Conservation (phyloP, 2,113 vertebrate genomes). For the Chloropsis hardwickii region DNA sequence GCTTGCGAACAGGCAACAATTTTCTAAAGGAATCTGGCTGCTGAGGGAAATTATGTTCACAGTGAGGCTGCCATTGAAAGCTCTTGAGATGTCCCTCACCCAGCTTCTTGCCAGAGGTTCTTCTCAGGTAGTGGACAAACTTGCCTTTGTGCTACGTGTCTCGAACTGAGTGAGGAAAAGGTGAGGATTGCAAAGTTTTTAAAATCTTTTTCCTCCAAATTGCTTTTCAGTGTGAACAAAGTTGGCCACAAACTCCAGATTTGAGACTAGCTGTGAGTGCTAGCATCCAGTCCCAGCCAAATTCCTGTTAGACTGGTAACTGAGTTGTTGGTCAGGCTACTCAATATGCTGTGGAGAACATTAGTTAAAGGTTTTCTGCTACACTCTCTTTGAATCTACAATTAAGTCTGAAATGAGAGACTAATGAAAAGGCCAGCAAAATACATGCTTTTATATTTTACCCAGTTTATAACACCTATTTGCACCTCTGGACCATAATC, state of each 20-base stretch:
- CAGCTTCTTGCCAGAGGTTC: not conserved
- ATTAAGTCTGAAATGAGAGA: not conserved
- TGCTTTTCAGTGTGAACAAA: not conserved
- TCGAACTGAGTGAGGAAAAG: not conserved
- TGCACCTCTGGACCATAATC: not conserved
- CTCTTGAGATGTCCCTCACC: not conserved
- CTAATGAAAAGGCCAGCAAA: not conserved
- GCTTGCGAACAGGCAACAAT: not conserved
- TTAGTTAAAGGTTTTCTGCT: not conserved
- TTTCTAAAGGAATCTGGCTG: not conserved
- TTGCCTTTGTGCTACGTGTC: rapidly evolving
- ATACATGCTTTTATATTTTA: not conserved
- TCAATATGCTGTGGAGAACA: rapidly evolving
- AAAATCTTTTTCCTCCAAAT: not conserved
- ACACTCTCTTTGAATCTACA: not conserved
- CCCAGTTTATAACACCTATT: not conserved
- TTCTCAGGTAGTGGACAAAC: not conserved
- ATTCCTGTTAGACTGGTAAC: not conserved
- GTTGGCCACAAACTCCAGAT: not conserved
- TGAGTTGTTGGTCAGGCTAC: not conserved
- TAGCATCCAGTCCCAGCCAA: not conserved
- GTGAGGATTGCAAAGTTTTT: not conserved
- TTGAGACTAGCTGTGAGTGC: not conserved
- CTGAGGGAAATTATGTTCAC: not conserved
- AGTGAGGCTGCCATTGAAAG: not conserved